These are phyloP conservation scores for Perizoma affinitatum DNA, from an alignment of 2,888 invertebrate species.

Conservation along the genomic window DNA sequence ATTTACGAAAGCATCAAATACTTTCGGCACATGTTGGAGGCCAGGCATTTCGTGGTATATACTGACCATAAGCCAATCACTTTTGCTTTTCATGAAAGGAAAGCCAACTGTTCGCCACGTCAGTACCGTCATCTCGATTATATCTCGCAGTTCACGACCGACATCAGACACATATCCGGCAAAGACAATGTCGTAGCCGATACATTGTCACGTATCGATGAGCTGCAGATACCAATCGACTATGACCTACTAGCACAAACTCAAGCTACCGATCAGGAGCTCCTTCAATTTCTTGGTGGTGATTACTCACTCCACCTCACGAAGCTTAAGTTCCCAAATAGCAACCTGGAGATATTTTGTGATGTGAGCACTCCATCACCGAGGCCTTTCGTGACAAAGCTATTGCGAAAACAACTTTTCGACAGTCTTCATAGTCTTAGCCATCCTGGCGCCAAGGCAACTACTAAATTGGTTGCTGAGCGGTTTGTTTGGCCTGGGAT, in stretches of 20 bases:
- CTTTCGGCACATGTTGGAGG: slow-evolving; percentile 22
- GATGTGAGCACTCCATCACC: slow-evolving; percentile 35
- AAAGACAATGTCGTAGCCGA: too few relatives aligned
- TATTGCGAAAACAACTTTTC: slow-evolving; percentile 35
- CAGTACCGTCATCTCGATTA: neutral
- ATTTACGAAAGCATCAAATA: slow-evolving; percentile 16
- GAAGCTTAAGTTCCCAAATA: slow-evolving; percentile 24
- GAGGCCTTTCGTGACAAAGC: slow-evolving; percentile 38
- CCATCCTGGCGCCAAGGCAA: slow-evolving; percentile 39
- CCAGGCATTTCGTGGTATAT: neutral
- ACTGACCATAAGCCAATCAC: neutral
- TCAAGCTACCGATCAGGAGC: too few relatives aligned
- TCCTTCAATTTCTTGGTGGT: too few relatives aligned
- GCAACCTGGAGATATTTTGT: slow-evolving; percentile 32
- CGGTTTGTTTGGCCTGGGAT: slow-evolving; percentile 21
- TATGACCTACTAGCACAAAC: too few relatives aligned
- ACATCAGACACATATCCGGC: too few relatives aligned
- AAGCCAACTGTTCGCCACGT: neutral
- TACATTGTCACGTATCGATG: too few relatives aligned
- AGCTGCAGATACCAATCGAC: too few relatives aligned
- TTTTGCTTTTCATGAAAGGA: neutral
- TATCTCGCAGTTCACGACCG: too few relatives aligned
- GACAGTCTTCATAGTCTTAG: slow-evolving; percentile 40
- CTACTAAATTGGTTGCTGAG: slow-evolving; percentile 16
- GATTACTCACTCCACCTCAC: too few relatives aligned